Evolutionary conservation across 92 coral and sea anemone genomes (phyloP), one percentile per base, ranked within the genome.

Genomic region (Nematostella vectensis): DNA sequence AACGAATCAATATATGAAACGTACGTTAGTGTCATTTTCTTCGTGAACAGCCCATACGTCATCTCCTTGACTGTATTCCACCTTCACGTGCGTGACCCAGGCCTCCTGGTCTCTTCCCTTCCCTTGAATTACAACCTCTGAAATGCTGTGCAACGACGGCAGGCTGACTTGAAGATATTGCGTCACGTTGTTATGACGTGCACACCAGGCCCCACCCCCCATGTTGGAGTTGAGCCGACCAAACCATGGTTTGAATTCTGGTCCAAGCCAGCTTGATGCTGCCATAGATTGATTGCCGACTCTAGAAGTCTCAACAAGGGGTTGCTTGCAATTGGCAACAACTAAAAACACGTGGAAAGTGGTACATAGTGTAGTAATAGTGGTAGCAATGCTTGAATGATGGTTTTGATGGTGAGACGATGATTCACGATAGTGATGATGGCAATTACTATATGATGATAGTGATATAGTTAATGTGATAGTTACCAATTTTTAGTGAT

Each of bases 221-320:
- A 62, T 65, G 39, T 68, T 36, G 18, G 43, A 58, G 27, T 74
- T 47, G 19, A 80, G 76, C 31, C 88, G 71, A 3, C 72, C 88
- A 4, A 61, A 73, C 82, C 82, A 80, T 4, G 88, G 88, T 31
- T 74, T 71, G 55, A 61, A 80, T 4, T 62, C 66, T 10, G 61
- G 63, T 9, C 81, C 81, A 2, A 61, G 42, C 10, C 50, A 59
- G 30, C 63, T 62, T 27, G 81, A 51, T 24, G 87, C 81, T n/a
- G 76, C 16, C 20, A 75, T 20, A 30, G 81, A 59, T 17, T 47
- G 27, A 26, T 67, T 55, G 23, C 52, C 39, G 2, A 72, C 50
- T 11, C 27, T 33, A 49, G 75, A 58, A 2, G 27, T n/a, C 53
- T 68, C 81, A 19, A 75, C 70, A 38, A 75, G 50, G 12, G 68